These are phyloP conservation scores for Anagyrus pseudococci DNA, from an alignment of 2,888 invertebrate genomes.

Conservation along the genomic window DNA sequence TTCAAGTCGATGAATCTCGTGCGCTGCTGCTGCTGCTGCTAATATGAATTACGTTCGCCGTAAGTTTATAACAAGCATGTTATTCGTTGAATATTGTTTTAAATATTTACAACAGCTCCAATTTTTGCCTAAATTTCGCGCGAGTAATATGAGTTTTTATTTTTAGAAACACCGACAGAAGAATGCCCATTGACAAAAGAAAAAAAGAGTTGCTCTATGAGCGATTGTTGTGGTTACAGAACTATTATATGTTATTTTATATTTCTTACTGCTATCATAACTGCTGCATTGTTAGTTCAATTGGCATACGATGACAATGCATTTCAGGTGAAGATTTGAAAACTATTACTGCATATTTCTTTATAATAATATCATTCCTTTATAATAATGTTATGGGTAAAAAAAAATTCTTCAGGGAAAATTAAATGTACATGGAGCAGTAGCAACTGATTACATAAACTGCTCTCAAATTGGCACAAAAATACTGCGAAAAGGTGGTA, in stretches of 20 bases:
- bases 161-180: constrained; percentile 49
- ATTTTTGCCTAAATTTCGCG: constrained; percentile 5
- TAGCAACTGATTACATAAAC: constrained; percentile 72
- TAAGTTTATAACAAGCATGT: constrained; percentile 14
- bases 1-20: too few species aligned
- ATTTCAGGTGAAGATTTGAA: constrained; percentile 68
- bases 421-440: constrained; percentile 70
- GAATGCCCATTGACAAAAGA: constrained; percentile 56
- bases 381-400: not conserved
- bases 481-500: constrained; percentile 74
- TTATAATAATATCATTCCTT: not conserved
- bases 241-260: constrained; percentile 73
- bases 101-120: not conserved
- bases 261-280: constrained; percentile 71
- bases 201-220: constrained; percentile 44
- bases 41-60: constrained; percentile 35
- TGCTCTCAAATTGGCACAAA: constrained; percentile 77
- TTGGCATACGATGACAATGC: constrained; percentile 74
- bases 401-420: constrained; percentile 38
- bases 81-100: not conserved
- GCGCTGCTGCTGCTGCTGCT: too few species aligned
- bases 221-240: constrained; percentile 66
- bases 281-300: constrained; percentile 75
- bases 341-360: constrained; percentile 12
- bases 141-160: not conserved